Evolutionary conservation across 2,888 invertebrate genomes (phyloP), one percentile per base, ranked within the genome.

Genomic region (Micropterix aruncella): DNA sequence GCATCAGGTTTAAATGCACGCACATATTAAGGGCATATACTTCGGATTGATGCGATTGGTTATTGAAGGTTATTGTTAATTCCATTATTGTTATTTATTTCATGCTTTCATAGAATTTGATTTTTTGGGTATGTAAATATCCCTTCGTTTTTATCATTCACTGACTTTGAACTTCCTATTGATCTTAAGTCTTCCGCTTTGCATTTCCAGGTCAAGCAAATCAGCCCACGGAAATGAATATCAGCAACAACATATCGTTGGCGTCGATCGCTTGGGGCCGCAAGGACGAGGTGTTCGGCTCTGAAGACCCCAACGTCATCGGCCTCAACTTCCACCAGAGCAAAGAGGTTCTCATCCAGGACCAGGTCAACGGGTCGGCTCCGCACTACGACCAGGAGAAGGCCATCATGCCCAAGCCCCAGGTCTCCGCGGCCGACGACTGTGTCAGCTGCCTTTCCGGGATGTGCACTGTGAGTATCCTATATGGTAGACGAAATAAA

Each of bases 251-350:
- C 56, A 86, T 88, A 54, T 85, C 80, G 54, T 72, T 88, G 57
- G 86, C 86, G 46, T 78, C 84, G 51, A 74, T 86, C 63, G 85
- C 87, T 62, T 83, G 86, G 81, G 81, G 81, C 46, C 84, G 83
- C 62, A 80, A 82, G 54, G 84, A 84, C 59, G 87, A 86, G 57
- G 81, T 87, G 16, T 85, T 83, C 60, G 86, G 87, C 47, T 84
- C 86, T 7, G 87, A 89, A 56, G 89, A 90, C 58, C 84, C 85
- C 42, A 87, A 88, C 46, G 89, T 91, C 3, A 81, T 89, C 17
- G 90, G 90, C 0, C 75, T 91, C 37, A 88, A 88, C 67, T 91
- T 90, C 73, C 86, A 88, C 60, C 89, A 89, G 68, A 89, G 89
- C 67, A 90, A 90, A 73, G 90, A 91, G 66, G 77, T 87, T 54